Percentiles rank a stretch among this genome's conserved stretches.
These are phyloP conservation scores for Dolichotis patagonum DNA, from an alignment of 2,113 vertebrate genomes.

Conservation along the genomic window DNA sequence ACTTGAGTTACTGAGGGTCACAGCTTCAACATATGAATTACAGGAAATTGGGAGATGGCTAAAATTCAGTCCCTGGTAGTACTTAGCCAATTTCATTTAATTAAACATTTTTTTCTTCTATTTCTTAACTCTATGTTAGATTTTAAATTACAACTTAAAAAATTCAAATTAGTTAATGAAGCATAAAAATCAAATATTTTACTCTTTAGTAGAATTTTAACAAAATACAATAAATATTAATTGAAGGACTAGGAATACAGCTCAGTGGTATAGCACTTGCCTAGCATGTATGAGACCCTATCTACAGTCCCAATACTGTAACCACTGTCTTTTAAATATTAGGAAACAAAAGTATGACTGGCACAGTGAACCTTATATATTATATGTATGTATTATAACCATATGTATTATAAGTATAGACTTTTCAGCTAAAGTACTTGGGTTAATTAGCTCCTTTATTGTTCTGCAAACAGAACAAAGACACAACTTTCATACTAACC, in stretches of 20 bases:
- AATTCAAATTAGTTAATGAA: background rate
- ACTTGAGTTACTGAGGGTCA: background rate
- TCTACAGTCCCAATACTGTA: background rate
- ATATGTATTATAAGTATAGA: background rate
- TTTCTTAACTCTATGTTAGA: background rate
- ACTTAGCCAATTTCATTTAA: background rate
- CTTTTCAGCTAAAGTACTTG: slow-evolving; percentile 36
- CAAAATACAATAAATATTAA: background rate
- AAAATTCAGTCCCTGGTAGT: background rate
- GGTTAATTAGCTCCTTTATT: slow-evolving; percentile 34
- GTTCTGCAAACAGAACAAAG: slow-evolving; percentile 51
- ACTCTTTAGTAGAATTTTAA: slow-evolving; percentile 15
- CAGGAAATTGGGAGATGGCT: accelerated
- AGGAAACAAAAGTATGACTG: slow-evolving; percentile 33
- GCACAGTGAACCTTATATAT: background rate
- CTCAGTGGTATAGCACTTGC: background rate
- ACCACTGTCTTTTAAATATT: slow-evolving; percentile 5
- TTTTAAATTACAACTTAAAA: slow-evolving; percentile 34
- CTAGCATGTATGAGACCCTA: background rate
- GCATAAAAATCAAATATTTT: background rate
- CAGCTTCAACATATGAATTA: background rate
- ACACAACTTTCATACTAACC: slow-evolving; percentile 1
- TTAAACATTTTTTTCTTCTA: background rate
- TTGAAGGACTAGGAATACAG: background rate
- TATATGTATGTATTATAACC: background rate